Evolutionary conservation across 2,113 vertebrate genomes (phyloP).

Genomic region (Heterochromis multidens): DNA sequence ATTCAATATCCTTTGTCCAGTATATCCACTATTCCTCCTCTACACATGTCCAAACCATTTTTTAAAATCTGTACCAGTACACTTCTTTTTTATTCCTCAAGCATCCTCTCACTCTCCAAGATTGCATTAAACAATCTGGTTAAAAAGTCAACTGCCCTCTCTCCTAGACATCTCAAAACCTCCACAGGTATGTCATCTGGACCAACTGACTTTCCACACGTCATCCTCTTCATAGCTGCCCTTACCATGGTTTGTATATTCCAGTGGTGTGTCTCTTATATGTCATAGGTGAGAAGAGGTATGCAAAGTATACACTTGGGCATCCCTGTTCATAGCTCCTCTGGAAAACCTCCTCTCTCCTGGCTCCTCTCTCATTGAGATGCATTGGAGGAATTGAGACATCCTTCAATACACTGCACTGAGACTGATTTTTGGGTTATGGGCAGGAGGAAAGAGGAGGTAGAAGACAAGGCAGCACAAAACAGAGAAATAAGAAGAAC

Average conservation of each 20-base stretch:
- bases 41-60: not conserved
- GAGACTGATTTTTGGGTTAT: not conserved
- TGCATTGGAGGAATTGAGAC: not conserved
- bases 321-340: not conserved
- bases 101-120: not conserved
- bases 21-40: not conserved
- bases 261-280: not conserved
- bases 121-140: not conserved
- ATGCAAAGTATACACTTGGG: not conserved
- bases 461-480: not conserved
- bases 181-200: not conserved
- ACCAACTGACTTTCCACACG: not conserved
- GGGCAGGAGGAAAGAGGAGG: not conserved
- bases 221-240: not conserved
- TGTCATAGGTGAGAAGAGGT: no score
- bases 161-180: not conserved
- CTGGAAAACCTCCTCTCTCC: not conserved
- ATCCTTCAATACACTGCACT: not conserved
- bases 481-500: not conserved
- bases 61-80: not conserved
- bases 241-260: not conserved
- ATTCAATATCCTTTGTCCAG: not conserved
- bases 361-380: not conserved
- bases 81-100: not conserved
- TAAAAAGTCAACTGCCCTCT: not conserved